Percentiles rank a stretch among this genome's conserved stretches.
Evolutionary conservation across 2,113 vertebrate genomes (phyloP).

Genomic region (Entomyzon cyanotis): DNA sequence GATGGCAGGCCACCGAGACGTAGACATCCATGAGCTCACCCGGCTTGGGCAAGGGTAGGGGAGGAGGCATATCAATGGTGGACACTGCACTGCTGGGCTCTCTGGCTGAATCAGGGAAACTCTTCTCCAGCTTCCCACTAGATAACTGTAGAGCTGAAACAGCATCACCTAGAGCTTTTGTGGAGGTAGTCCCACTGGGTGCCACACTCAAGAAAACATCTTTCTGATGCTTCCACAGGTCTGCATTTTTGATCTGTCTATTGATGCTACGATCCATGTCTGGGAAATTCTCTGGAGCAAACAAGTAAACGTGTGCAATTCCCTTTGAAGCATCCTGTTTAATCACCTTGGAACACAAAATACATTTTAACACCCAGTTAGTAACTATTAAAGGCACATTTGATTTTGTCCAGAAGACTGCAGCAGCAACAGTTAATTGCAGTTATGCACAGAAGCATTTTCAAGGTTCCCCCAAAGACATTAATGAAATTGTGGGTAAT

Average conservation of each 20-base stretch:
- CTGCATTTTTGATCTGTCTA: conserved; percentile 78
- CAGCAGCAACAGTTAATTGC: not conserved
- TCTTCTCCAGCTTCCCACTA: conserved; percentile 39
- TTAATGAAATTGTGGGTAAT: not conserved
- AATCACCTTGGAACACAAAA: conserved; percentile 77
- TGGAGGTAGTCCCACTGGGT: not conserved
- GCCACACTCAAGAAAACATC: conserved; percentile 86
- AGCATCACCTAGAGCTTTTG: not conserved
- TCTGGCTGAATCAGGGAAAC: not conserved
- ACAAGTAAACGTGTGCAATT: conserved; percentile 83
- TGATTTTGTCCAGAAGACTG: not conserved
- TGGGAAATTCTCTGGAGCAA: conserved; percentile 74
- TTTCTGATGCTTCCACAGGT: conserved; percentile 86
- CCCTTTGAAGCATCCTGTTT: conserved; percentile 76
- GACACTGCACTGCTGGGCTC: conserved; percentile 27
- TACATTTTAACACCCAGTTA: not conserved
- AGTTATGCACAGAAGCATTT: not conserved
- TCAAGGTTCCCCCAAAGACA: not conserved
- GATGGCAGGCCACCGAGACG: conserved; percentile 90
- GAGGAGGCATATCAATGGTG: conserved; percentile 72
- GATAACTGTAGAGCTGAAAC: not conserved
- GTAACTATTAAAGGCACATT: not conserved
- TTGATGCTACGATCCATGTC: conserved; percentile 83
- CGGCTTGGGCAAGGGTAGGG: conserved; percentile 77
- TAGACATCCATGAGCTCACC: conserved; percentile 89